Evolutionary conservation across 2,113 vertebrate species (phyloP), one percentile per base, ranked within the genome.

Genomic region (Neomonachus schauinslandi): DNA sequence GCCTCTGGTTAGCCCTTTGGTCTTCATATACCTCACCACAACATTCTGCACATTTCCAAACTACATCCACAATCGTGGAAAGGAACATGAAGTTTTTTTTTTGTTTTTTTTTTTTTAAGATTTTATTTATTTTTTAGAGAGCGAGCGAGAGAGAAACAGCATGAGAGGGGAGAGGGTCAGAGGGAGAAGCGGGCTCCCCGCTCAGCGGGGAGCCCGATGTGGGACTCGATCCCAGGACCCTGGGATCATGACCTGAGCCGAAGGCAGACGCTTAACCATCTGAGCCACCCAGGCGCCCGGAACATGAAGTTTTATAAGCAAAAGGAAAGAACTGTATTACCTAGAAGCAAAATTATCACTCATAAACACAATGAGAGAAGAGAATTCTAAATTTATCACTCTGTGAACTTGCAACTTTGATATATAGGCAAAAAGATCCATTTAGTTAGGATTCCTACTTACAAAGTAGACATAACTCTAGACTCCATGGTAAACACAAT

Each of bases 391-490:
- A 91, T 51, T 24, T 67, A 87, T 92, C 53, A 81, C 53, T 92
- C 88, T 91, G 46, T 63, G 81, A 91, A 89, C 93, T 39, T 89
- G 59, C 69, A 96, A 93, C 89, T 59, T 90, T 80, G 53, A 95
- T 77, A 82, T 3, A 51, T 18, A 63, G 42, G 33, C 26, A 63
- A 85, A 95, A 96, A 91, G 86, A 65, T 42, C 24, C 72, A 91
- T 46, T 97, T 93, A 95, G 81, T 88, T 92, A 97, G 85, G 33
- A 95, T 85, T 86, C 67, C 72, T 89, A 13, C 69, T 91, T 97
- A 89, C 63, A 95, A 94, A 91, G 80, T 10, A 94, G 59, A 77
- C 46, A 21, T 81, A 95, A 91, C 63, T 88, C 65, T 57, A 77
- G 71, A 91, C 24, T 94, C 72, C 59, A 84, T 5, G 28, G 67